phyloP scores from a whole-genome alignment of 2,113 vertebrate species.

The Oncorhynchus keta region DNA sequence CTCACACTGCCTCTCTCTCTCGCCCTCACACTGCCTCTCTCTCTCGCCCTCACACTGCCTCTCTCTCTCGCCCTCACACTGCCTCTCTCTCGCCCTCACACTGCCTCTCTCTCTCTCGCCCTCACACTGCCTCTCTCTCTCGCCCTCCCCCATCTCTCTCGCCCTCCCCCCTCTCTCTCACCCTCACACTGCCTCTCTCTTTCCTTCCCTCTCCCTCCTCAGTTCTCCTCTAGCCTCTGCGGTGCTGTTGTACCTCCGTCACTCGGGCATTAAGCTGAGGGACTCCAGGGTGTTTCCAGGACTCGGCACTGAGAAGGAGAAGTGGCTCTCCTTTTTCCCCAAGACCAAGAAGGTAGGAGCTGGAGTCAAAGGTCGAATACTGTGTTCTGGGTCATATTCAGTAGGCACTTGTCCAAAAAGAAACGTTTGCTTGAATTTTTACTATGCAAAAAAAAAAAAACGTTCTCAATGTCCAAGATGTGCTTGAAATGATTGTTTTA shows the following conservation, averaged over 20 bases:
- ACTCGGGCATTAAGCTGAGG: slow-evolving; percentile 82
- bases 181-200: neutral
- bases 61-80: neutral
- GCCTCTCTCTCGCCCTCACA: no score
- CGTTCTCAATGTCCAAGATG: no score
- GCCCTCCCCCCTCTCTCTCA: neutral
- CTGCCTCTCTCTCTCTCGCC: neutral
- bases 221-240: slow-evolving; percentile 87
- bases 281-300: slow-evolving; percentile 78
- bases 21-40: neutral
- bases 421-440: no score
- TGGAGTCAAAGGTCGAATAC: no score
- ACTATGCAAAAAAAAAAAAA: no score
- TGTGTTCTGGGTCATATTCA: no score
- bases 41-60: neutral
- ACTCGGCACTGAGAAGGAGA: slow-evolving; percentile 85
- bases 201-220: slow-evolving; percentile 1
- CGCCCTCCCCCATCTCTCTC: no score
- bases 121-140: neutral
- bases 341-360: slow-evolving; percentile 86
- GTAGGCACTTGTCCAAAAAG: no score
- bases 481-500: no score
- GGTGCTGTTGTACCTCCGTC: slow-evolving; percentile 83
- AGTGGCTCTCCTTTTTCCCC: slow-evolving; percentile 89
- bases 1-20: neutral